phyloP scores from a whole-genome alignment of 2,113 vertebrate species.

The Pygoscelis antarcticus region DNA sequence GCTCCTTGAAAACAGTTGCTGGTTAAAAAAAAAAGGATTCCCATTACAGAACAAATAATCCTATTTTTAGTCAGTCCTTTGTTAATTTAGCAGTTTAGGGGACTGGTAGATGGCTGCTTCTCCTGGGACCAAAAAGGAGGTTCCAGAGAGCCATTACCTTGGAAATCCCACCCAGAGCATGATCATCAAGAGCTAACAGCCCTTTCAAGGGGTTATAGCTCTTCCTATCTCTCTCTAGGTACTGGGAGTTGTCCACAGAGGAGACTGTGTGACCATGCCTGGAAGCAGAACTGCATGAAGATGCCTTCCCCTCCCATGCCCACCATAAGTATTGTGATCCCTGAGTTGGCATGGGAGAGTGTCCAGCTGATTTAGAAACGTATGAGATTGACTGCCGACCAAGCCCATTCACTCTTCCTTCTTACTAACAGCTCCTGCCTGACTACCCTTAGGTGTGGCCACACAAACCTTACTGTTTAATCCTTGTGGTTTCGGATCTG shows the following conservation, averaged over 20 bases:
- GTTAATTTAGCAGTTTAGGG: neutral
- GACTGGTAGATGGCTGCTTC: neutral
- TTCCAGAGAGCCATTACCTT: neutral
- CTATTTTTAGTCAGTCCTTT: neutral
- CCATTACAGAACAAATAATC: neutral
- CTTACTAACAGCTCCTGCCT: neutral
- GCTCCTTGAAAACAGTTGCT: neutral
- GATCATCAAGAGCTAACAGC: neutral
- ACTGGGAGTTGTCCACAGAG: neutral
- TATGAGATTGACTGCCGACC: neutral
- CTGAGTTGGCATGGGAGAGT: rapidly evolving
- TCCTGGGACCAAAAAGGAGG: neutral
- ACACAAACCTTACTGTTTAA: neutral
- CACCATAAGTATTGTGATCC: rapidly evolving
- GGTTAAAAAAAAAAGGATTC: neutral
- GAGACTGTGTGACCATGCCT: neutral
- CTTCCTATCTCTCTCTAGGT: neutral
- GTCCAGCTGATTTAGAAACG: neutral
- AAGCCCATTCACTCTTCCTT: neutral
- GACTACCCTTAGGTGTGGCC: neutral
- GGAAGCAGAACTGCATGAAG: neutral
- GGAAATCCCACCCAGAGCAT: neutral
- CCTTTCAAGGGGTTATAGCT: neutral
- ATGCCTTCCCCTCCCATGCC: neutral
- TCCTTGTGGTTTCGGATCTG: neutral